phyloP scores from a whole-genome alignment of 2,797 vertebrate species.

The Arnoldichthys spilopterus region DNA sequence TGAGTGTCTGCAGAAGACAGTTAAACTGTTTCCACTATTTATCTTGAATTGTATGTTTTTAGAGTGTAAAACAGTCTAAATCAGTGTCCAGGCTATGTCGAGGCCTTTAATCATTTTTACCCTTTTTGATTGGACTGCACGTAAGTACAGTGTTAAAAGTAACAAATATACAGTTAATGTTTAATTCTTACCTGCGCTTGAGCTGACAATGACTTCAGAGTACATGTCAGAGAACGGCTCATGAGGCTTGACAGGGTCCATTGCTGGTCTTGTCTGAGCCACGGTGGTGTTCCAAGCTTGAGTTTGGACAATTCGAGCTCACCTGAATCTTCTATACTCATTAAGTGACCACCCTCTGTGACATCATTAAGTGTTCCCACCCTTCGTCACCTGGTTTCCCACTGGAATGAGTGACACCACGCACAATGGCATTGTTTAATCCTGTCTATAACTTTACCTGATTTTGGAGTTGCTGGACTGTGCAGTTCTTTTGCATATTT shows the following conservation, averaged over 20 bases:
- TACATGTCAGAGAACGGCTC: slow-evolving; percentile 70
- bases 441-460: not conserved
- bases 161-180: not conserved
- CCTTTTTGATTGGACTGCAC: not conserved
- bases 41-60: not conserved
- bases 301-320: slow-evolving; percentile 23
- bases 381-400: slow-evolving; percentile 22
- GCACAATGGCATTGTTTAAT: not conserved
- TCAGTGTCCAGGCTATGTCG: not conserved
- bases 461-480: not conserved
- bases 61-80: not conserved
- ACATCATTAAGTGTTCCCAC: slow-evolving; percentile 60
- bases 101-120: not conserved
- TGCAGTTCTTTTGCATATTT: not conserved
- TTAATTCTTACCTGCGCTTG: slow-evolving; percentile 75
- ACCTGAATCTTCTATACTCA: slow-evolving; percentile 45
- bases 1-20: not conserved
- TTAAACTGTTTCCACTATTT: not conserved
- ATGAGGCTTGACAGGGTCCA: slow-evolving; percentile 62
- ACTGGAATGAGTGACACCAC: not conserved
- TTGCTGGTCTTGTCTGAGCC: slow-evolving; percentile 67
- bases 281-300: slow-evolving; percentile 60
- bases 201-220: slow-evolving; percentile 77
- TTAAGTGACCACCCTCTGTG: slow-evolving; percentile 44
- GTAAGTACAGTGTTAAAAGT: not conserved